Conservation (phyloP, 2,113 vertebrate species). For the Eublepharis macularius region DNA sequence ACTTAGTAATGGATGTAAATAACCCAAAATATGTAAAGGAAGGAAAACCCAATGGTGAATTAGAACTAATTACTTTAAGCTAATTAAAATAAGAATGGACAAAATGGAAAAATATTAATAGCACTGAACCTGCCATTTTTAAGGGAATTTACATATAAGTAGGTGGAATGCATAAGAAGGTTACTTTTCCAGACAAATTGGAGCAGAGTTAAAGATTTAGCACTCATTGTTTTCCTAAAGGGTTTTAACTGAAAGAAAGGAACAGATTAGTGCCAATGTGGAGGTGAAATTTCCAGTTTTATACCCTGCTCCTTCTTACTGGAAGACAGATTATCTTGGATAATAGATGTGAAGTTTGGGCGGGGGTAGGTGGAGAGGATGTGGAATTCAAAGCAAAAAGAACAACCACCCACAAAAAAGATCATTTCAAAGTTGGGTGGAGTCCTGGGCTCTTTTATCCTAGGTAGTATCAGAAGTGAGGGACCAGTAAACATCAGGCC, state of each 20-base stretch:
- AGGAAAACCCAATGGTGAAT: constrained; percentile 73
- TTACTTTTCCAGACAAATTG: constrained; percentile 37
- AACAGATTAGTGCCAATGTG: constrained; percentile 39
- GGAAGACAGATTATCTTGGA: constrained; percentile 15
- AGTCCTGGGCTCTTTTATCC: constrained; percentile 24
- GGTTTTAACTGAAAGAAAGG: constrained; percentile 15
- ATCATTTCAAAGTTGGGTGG: fast-evolving
- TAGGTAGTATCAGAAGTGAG: background rate
- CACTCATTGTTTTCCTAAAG: constrained; percentile 34
- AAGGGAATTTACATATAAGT: constrained; percentile 68
- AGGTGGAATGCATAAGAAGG: constrained; percentile 27
- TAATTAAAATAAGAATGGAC: constrained; percentile 83
- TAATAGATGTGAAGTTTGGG: constrained; percentile 21
- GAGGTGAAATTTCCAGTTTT: constrained; percentile 37
- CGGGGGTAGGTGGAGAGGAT: too few relatives aligned
- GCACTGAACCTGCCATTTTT: constrained; percentile 68
- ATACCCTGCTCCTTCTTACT: background rate
- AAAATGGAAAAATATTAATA: constrained; percentile 77
- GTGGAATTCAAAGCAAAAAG: background rate
- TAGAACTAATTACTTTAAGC: constrained; percentile 82
- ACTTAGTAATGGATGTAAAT: constrained; percentile 81
- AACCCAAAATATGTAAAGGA: constrained; percentile 76
- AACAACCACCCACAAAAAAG: background rate
- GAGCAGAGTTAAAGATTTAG: constrained; percentile 31
- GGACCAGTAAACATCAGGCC: background rate